phyloP scores from a whole-genome alignment of 2,888 invertebrate genomes.

The Lagria hirta region DNA sequence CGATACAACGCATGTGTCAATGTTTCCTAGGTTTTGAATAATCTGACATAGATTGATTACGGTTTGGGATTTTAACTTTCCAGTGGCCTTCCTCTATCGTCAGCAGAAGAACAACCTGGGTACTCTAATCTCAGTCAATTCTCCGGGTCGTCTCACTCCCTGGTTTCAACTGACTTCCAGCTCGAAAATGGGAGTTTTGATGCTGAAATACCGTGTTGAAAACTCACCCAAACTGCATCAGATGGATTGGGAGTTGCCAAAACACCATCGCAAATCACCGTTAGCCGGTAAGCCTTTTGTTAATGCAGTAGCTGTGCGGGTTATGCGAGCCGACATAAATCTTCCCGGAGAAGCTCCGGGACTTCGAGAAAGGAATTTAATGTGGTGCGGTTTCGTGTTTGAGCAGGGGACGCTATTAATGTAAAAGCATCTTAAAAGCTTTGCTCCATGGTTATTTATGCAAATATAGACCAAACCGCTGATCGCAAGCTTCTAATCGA shows the following conservation, averaged over 20 bases:
- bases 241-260: slow-evolving; percentile 52
- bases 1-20: too few species aligned
- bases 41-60: too few species aligned
- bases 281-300: slow-evolving; percentile 48
- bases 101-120: slow-evolving; percentile 54
- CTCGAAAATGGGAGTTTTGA: slow-evolving; percentile 51
- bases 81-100: slow-evolving; percentile 51
- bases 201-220: slow-evolving; percentile 49
- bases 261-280: slow-evolving; percentile 51
- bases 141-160: slow-evolving; percentile 53
- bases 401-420: slow-evolving; percentile 12
- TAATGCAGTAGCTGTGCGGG: slow-evolving; percentile 4
- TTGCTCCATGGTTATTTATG: slow-evolving; percentile 11
- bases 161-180: slow-evolving; percentile 54
- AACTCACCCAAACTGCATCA: slow-evolving; percentile 48
- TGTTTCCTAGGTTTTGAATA: too few species aligned
- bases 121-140: slow-evolving; percentile 52
- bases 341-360: slow-evolving; percentile 4
- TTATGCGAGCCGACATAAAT: slow-evolving; percentile 3
- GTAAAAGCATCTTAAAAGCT: slow-evolving; percentile 18
- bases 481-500: too few species aligned
- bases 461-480: slow-evolving; percentile 14
- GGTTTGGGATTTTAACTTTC: too few species aligned
- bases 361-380: slow-evolving; percentile 10
- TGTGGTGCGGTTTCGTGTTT: slow-evolving; percentile 17